A percentile compares a stretch with the other conserved stretches of the same genome.
phyloP scores from a whole-genome alignment of 2,888 invertebrate species.

The Dyspetes luteomarginatus region DNA sequence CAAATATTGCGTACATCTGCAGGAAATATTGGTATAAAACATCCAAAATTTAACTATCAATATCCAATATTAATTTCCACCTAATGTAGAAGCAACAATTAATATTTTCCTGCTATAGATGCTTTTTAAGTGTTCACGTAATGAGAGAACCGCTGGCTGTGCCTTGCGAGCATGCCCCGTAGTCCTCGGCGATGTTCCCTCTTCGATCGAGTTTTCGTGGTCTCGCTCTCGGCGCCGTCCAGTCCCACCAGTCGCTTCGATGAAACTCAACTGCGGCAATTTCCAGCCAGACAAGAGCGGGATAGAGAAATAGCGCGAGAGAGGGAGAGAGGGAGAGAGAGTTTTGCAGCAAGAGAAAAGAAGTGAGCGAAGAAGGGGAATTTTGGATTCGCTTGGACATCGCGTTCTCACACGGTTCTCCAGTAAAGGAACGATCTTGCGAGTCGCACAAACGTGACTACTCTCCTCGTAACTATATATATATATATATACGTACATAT shows the following conservation, averaged over 20 bases:
- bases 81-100: not conserved
- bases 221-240: constrained; percentile 23
- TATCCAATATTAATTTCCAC: too few relatives aligned
- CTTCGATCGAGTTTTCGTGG: constrained; percentile 27
- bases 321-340: not conserved
- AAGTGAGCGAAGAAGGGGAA: constrained; percentile 39
- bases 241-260: constrained; percentile 29
- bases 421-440: constrained; percentile 38
- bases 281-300: not conserved
- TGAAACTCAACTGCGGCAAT: constrained; percentile 34
- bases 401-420: constrained; percentile 45
- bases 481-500: not conserved
- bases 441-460: constrained; percentile 48
- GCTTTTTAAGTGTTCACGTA: constrained; percentile 4
- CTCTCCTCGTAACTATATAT: constrained; percentile 9
- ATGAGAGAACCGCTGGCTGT: not conserved
- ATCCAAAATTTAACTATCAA: too few relatives aligned
- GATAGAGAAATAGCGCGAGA: not conserved
- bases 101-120: not conserved
- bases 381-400: constrained; percentile 36
- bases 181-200: constrained; percentile 31
- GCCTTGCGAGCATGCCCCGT: not conserved
- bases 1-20: too few relatives aligned
- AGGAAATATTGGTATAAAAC: too few relatives aligned
- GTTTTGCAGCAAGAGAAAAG: constrained; percentile 12